A percentile compares a stretch with the other conserved stretches of the same genome.
Conservation (phyloP, 2,113 vertebrate species). For the Brachypteracias leptosomus region DNA sequence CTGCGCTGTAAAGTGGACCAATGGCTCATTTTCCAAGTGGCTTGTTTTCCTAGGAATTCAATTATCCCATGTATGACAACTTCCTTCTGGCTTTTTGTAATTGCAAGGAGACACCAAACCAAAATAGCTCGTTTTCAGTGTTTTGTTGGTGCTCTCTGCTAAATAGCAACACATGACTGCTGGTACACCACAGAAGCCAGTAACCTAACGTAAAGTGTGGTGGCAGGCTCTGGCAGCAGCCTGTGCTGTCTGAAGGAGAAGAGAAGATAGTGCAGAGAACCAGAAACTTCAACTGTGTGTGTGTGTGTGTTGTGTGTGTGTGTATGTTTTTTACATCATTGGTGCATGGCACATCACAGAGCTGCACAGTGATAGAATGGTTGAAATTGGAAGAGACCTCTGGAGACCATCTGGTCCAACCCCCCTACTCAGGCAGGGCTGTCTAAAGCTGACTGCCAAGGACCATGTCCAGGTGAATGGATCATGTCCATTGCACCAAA, state of each 20-base stretch:
- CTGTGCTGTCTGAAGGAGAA: neutral
- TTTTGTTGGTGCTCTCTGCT: conserved; percentile 16
- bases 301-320: too few relatives aligned
- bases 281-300: neutral
- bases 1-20: neutral
- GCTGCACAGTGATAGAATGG: neutral
- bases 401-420: neutral
- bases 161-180: neutral
- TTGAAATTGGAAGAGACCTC: neutral
- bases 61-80: neutral
- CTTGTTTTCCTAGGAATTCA: conserved; percentile 24
- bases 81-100: conserved; percentile 35
- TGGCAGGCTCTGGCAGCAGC: neutral
- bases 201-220: neutral
- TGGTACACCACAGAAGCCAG: conserved; percentile 27
- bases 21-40: conserved; percentile 3
- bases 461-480: neutral
- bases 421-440: neutral
- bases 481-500: neutral
- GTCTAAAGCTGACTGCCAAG: neutral
- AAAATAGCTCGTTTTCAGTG: conserved; percentile 9
- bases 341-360: neutral
- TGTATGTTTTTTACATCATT: rapidly evolving
- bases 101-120: conserved; percentile 26
- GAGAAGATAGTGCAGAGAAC: neutral